Conservation (phyloP, 2,888 invertebrate species). For the Amiota mariae region DNA sequence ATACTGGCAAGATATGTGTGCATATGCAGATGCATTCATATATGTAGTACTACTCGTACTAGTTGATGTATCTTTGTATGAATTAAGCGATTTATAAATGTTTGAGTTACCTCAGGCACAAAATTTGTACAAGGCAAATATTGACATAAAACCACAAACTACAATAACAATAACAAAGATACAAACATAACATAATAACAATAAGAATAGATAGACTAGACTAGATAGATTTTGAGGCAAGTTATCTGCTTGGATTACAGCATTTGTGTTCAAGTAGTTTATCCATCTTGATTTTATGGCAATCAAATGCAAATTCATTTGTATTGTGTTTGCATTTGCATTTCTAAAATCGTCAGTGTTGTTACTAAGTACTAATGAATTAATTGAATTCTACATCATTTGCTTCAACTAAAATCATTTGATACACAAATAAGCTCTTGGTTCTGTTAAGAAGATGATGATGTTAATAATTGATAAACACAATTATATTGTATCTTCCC, state of each 20-base stretch:
- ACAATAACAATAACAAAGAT: constrained; percentile 41
- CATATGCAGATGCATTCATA: too few relatives aligned
- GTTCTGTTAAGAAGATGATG: too few relatives aligned
- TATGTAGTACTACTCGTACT: neutral
- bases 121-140: constrained; percentile 40
- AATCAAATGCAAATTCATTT: constrained; percentile 36
- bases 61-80: neutral
- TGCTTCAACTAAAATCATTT: constrained; percentile 6
- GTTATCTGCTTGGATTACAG: neutral
- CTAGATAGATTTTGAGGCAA: too few relatives aligned
- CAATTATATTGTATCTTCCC: neutral
- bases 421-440: too few relatives aligned
- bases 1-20: too few relatives aligned
- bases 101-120: neutral
- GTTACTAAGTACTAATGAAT: constrained; percentile 47
- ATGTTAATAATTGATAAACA: neutral
- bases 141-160: constrained; percentile 42
- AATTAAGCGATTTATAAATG: constrained; percentile 10
- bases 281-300: neutral
- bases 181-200: constrained; percentile 36
- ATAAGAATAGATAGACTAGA: constrained; percentile 43
- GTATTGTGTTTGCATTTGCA: constrained; percentile 43
- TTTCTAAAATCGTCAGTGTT: constrained; percentile 40
- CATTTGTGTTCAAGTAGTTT: neutral
- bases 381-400: constrained; percentile 39